Percentiles rank a stretch among this genome's conserved stretches.
Evolutionary conservation across 2,113 vertebrate genomes (phyloP).

Genomic region (Columbina picui): DNA sequence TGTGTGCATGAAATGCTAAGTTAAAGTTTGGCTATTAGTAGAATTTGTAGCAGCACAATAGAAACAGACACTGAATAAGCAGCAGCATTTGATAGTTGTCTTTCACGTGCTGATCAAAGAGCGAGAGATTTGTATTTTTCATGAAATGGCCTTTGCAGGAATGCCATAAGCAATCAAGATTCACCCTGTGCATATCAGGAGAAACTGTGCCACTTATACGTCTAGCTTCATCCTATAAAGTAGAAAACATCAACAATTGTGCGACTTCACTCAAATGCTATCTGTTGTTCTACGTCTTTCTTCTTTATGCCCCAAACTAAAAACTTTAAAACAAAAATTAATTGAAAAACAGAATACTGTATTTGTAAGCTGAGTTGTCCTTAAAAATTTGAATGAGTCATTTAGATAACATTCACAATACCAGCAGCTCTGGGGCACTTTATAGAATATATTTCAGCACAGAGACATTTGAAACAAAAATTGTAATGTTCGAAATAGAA

Average conservation of each 20-base stretch:
- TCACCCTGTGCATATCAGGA: neutral
- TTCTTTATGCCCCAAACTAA: neutral
- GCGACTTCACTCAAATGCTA: neutral
- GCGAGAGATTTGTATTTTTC: neutral
- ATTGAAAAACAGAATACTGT: neutral
- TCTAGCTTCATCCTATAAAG: neutral
- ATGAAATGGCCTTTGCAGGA: neutral
- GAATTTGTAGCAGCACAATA: neutral
- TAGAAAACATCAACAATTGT: neutral
- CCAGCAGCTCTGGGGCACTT: constrained; percentile 55
- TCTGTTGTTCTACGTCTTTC: neutral
- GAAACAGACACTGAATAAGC: neutral
- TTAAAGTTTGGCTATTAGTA: neutral
- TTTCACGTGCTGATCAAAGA: neutral
- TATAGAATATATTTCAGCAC: constrained; percentile 45
- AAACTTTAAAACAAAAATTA: constrained; percentile 25
- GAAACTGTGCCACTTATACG: neutral
- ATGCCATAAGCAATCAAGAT: neutral
- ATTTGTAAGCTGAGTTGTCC: constrained; percentile 32
- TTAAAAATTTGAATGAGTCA: constrained; percentile 50
- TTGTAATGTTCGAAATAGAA: constrained; percentile 67
- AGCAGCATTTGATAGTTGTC: neutral
- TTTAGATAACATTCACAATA: constrained; percentile 58
- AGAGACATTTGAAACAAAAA: constrained; percentile 58
- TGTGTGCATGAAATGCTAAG: neutral